A percentile compares a stretch with the other conserved stretches of the same genome.
Evolutionary conservation across 2,888 invertebrate genomes (phyloP).

Genomic region (Rhimphoctona megacephalus): DNA sequence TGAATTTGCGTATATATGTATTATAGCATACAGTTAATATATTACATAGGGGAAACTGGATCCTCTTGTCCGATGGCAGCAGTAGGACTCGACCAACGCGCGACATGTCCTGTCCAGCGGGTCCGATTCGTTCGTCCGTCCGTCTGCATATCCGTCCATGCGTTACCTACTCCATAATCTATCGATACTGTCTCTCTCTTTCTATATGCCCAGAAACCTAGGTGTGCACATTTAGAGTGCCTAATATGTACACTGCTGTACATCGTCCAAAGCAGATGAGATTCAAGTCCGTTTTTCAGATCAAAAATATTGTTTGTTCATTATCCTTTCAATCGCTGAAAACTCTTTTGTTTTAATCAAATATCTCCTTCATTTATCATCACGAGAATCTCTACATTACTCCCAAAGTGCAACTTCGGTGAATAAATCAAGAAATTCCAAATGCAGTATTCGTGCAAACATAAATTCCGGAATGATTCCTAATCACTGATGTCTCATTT

Average conservation of each 20-base stretch:
- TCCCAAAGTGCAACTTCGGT: neutral
- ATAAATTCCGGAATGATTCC: no score
- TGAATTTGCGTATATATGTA: conserved; percentile 12
- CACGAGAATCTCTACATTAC: neutral
- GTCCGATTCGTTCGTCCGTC: conserved; percentile 50
- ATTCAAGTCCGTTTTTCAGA: neutral
- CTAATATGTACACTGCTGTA: neutral
- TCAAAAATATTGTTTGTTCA: neutral
- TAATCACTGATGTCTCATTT: neutral
- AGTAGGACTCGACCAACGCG: conserved; percentile 30
- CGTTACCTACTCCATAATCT: conserved; percentile 55
- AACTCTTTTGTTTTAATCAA: neutral
- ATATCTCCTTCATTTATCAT: neutral
- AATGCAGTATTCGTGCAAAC: neutral
- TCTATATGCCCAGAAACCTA: neutral
- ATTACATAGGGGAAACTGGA: conserved; percentile 35
- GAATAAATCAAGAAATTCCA: neutral
- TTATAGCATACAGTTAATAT: conserved; percentile 26
- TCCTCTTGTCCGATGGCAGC: conserved; percentile 39
- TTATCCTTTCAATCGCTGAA: neutral
- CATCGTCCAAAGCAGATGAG: neutral
- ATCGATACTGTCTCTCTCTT: conserved; percentile 43
- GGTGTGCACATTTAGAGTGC: neutral
- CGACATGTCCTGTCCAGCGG: conserved; percentile 59
- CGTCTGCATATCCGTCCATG: conserved; percentile 53